phyloP scores from a whole-genome alignment of 2,797 vertebrate species.

The Bradypodion pumilum region DNA sequence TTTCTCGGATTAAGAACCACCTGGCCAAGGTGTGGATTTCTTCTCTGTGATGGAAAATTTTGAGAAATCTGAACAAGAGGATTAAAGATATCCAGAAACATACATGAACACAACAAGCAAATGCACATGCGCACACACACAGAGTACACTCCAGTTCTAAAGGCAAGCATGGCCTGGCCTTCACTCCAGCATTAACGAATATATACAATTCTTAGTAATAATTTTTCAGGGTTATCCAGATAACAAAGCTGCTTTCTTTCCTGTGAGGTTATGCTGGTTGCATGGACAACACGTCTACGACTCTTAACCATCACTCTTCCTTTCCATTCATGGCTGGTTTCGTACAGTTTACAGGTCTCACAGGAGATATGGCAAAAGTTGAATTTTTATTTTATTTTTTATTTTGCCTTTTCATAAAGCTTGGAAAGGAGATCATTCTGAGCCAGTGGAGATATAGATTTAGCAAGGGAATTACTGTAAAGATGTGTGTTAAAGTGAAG shows the following conservation, averaged over 20 bases:
- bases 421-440: not conserved
- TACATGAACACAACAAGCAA: no score
- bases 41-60: not conserved
- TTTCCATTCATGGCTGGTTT: not conserved
- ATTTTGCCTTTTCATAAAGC: no score
- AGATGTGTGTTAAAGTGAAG: not conserved
- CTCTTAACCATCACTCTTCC: not conserved
- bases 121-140: no score
- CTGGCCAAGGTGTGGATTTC: not conserved
- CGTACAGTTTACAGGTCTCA: not conserved
- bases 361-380: not conserved
- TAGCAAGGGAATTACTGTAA: not conserved
- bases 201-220: not conserved
- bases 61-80: not conserved
- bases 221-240: constrained; percentile 19
- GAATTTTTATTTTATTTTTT: not conserved
- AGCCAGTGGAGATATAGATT: not conserved
- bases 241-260: rapidly evolving
- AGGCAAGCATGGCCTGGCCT: not conserved
- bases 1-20: not conserved
- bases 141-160: no score
- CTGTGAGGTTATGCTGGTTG: not conserved
- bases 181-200: not conserved
- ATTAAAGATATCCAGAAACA: not conserved
- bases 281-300: not conserved